Conservation (phyloP, 2,113 vertebrate genomes). For the Sylvia atricapilla region DNA sequence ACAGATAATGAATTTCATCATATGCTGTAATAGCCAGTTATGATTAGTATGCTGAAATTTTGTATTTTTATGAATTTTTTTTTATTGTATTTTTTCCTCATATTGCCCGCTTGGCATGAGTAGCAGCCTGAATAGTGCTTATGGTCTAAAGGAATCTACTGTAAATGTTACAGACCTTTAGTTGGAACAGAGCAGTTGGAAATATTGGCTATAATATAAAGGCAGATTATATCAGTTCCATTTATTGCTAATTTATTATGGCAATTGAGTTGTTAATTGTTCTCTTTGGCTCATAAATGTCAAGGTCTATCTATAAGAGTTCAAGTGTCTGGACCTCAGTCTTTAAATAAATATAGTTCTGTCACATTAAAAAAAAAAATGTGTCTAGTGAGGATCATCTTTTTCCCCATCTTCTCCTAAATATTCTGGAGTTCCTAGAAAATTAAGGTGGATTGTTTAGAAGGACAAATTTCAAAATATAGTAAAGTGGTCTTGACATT, state of each 20-base stretch:
- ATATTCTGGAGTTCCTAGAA: background rate
- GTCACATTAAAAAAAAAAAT: background rate
- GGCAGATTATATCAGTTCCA: constrained; percentile 44
- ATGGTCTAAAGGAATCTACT: background rate
- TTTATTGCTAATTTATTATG: constrained; percentile 62
- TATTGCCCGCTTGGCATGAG: background rate
- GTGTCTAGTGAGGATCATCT: background rate
- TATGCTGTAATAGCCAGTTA: background rate
- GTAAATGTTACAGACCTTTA: background rate
- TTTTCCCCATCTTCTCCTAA: background rate
- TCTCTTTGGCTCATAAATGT: constrained; percentile 49
- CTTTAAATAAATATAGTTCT: constrained; percentile 39
- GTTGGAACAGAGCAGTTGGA: background rate
- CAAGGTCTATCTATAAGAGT: constrained; percentile 26
- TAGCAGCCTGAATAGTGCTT: background rate
- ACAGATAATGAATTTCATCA: background rate
- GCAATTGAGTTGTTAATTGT: constrained; percentile 50
- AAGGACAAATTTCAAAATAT: background rate
- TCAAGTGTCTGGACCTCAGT: background rate
- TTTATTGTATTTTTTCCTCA: background rate
- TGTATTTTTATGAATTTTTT: background rate
- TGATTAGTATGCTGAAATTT: background rate
- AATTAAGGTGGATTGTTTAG: background rate
- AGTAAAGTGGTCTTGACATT: background rate
- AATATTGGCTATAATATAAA: constrained; percentile 31